These are phyloP conservation scores for Danio tinwini DNA, from an alignment of 2,797 vertebrate genomes.

Conservation along the genomic window DNA sequence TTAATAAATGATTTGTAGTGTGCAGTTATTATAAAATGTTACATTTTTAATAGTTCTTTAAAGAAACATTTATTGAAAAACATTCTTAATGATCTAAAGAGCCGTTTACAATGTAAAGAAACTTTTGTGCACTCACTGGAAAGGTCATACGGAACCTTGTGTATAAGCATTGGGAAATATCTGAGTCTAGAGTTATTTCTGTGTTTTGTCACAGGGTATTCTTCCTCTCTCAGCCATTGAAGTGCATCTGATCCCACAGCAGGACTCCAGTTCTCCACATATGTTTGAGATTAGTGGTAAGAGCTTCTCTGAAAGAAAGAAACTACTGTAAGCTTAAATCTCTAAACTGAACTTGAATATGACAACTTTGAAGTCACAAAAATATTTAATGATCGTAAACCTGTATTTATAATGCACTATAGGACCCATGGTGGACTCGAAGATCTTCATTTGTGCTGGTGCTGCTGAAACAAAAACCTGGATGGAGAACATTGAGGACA, in stretches of 20 bases:
- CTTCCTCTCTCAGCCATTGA: constrained; percentile 84
- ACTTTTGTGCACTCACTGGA: too few species aligned
- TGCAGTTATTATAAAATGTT: too few species aligned
- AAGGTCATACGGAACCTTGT: too few species aligned
- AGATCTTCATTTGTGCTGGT: constrained; percentile 76
- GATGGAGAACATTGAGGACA: constrained; percentile 76
- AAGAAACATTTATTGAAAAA: too few species aligned
- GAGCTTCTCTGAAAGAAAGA: constrained; percentile 29
- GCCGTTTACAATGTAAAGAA: too few species aligned
- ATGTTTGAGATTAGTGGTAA: constrained; percentile 84
- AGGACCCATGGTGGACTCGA: constrained; percentile 84
- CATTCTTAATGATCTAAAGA: too few species aligned
- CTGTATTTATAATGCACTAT: neutral
- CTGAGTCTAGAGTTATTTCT: neutral
- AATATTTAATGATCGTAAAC: neutral
- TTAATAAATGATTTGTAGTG: too few species aligned
- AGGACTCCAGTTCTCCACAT: constrained; percentile 65
- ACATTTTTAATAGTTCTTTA: too few species aligned
- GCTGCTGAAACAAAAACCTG: constrained; percentile 73
- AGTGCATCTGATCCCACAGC: constrained; percentile 61
- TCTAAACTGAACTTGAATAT: neutral
- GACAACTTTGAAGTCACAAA: neutral
- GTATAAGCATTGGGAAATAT: neutral
- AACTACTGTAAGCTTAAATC: neutral
- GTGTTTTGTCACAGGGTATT: constrained; percentile 74